Base-by-base conservation (phyloP, 2,888 invertebrate genomes). In the Nomada hirtipes region DNA sequence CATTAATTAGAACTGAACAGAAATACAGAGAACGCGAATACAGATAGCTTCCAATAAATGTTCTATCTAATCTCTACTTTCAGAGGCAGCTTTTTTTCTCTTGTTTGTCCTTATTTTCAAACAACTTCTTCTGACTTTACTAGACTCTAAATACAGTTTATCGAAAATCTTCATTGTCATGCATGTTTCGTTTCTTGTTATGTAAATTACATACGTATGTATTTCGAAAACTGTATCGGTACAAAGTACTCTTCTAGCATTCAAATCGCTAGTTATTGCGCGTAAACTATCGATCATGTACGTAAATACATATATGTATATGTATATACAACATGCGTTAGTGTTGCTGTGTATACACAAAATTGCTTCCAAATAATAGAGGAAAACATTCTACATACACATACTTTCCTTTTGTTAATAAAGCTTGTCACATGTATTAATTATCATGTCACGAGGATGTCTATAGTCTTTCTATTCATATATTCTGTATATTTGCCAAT, bases 41-140 rank as follows among this genome's bases (percentile, higher is more conserved):
- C n/a, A 20, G 20, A 44, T 68, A 77, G n/a, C 72, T 67, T 11
- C 42, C 20, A 77, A 77, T 72, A 68, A 67, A 29, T 52, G 18
- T 23, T n/a, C 0, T 68, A 80, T 80, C 80, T 80, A 80, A 80
- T 77, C 72, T 77, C 72, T 55, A 11, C 15, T 60, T 36, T 23
- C 7, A 15, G 26, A 20, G 36, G 11, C 50, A 52, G 13, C 29
- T 29, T 42, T 53, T 68, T 52, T 70, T 65, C 57, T 53, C 3
- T 2, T 4, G 1, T 26, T 44, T 47, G 4, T 59, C 42, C 50
- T 79, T 55, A 50, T 57, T 50, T 64, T 36, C 42, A 44, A 42
- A 26, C 20, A n/a, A 59, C 18, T 23, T 15, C 50, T 52, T 29
- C 11, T 26, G n/a, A 36, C 15, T 13, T 23, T n/a, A 11, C 23